Evolutionary conservation across 2,113 vertebrate species (phyloP), one percentile per base, ranked within the genome.

Genomic region (Hemibagrus wyckioides): DNA sequence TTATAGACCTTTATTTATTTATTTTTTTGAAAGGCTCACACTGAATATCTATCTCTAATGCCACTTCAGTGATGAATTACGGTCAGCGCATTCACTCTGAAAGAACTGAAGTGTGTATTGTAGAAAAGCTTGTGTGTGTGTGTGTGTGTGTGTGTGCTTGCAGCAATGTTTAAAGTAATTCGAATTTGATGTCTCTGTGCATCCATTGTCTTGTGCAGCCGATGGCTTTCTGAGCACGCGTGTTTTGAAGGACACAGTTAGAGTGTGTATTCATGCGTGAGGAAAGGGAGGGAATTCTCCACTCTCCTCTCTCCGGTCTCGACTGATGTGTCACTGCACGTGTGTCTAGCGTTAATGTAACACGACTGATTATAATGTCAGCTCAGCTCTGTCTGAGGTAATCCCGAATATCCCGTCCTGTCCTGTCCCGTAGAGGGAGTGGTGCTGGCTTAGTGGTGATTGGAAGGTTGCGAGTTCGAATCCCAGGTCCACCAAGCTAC

Each of bases 21-120:
- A 17, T 57, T 2, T 80, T 75, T 48, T 76, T 7, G 65, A 80
- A 67, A 71, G 86, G 92, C 86, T 91, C 83, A 82, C 67, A 83
- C 84, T 65, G 41, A 79, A 50, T 65, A 79, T 65, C 57, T 50
- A 15, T 59, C 79, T 81, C 44, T 52, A 65, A 80, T 33, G 59
- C 76, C 48, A 65, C 85, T 86, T 86, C 76, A 80, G 36, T 33
- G 59, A 67, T 86, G 59, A 67, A 86, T 86, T 67, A 80, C 44
- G 13, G 59, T 86, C 59, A 80, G 39, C 15, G 56, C 75, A 2
- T 85, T 80, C 21, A 52, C 33, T 86, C 48, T 77, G 69, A 61
- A 48, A 63, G 36, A 33, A 82, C 30, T 87, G 76, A 80, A 63
- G 69, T 84, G 28, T 85, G 21, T 83, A 80, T 80, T 57, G 79